phyloP scores from a whole-genome alignment of 2,113 vertebrate genomes.

The Gobio gobio region DNA sequence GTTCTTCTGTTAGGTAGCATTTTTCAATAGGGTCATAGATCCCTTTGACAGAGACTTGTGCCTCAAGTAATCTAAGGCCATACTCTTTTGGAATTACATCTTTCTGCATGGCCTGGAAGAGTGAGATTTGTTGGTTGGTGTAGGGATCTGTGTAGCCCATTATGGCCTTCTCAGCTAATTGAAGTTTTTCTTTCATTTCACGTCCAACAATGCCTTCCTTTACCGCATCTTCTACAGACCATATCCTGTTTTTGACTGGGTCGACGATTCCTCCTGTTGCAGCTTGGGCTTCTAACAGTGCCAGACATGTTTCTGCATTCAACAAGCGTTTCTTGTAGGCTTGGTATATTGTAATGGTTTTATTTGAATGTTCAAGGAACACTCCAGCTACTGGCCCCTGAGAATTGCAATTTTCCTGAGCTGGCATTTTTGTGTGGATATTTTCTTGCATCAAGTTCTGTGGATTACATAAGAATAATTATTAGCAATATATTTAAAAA shows the following conservation, averaged over 20 bases:
- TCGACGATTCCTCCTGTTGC: slow-evolving; percentile 89
- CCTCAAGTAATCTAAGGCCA: slow-evolving; percentile 87
- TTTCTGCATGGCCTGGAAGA: slow-evolving; percentile 96
- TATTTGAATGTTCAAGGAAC: slow-evolving; percentile 85
- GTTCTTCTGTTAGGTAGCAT: slow-evolving; percentile 81
- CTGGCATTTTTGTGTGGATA: neutral
- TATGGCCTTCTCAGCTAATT: slow-evolving; percentile 84
- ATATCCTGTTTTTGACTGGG: slow-evolving; percentile 83
- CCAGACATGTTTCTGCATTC: slow-evolving; percentile 85
- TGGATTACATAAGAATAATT: slow-evolving; percentile 33
- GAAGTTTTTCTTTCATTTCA: slow-evolving; percentile 90
- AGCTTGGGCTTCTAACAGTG: slow-evolving; percentile 91
- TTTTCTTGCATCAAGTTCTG: neutral
- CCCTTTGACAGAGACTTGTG: slow-evolving; percentile 85
- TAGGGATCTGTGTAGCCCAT: slow-evolving; percentile 89
- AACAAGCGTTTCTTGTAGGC: slow-evolving; percentile 92
- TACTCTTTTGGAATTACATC: slow-evolving; percentile 88
- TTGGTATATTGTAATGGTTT: slow-evolving; percentile 88
- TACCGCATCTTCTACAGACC: slow-evolving; percentile 85
- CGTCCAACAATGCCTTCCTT: slow-evolving; percentile 85
- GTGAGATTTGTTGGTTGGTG: slow-evolving; percentile 84
- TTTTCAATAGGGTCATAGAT: slow-evolving; percentile 87
- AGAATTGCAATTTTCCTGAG: slow-evolving; percentile 56
- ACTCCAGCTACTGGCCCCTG: slow-evolving; percentile 81
- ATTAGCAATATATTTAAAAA: neutral